Conservation (phyloP, 2,888 invertebrate species). For the Pterostichus madidus region DNA sequence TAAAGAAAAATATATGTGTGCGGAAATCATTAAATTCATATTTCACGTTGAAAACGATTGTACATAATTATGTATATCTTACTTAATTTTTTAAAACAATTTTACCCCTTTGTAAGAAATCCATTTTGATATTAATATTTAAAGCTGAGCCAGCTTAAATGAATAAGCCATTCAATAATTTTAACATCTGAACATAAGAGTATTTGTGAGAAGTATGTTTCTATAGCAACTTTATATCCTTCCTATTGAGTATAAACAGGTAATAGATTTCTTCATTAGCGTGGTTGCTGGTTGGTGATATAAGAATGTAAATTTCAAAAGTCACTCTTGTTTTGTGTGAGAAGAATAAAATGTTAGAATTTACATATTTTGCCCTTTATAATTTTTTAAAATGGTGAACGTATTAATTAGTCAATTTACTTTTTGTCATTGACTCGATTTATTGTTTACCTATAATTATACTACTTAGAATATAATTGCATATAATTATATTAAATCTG, state of each 20-base stretch:
- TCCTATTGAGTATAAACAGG: not conserved
- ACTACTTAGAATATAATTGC: conserved; percentile 44
- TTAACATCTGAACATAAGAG: too few species aligned
- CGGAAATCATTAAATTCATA: too few species aligned
- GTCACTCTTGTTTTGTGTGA: conserved; percentile 22
- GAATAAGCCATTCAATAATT: too few species aligned
- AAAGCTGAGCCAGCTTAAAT: too few species aligned
- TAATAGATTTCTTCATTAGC: not conserved
- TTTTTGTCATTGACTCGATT: conserved; percentile 48
- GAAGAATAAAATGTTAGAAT: conserved; percentile 54
- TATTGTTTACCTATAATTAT: conserved; percentile 50
- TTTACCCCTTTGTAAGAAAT: too few species aligned
- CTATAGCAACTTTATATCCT: not conserved
- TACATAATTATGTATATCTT: too few species aligned
- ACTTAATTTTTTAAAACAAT: too few species aligned
- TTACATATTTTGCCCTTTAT: conserved; percentile 50
- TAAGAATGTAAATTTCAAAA: conserved; percentile 36
- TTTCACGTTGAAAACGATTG: too few species aligned
- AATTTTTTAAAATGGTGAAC: conserved; percentile 48
- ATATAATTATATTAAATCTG: conserved; percentile 48
- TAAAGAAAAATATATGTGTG: too few species aligned
- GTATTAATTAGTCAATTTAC: conserved; percentile 49
- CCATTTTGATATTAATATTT: too few species aligned
- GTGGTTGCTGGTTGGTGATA: not conserved
- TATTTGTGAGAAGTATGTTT: not conserved